Conservation (phyloP, 2,113 vertebrate species). For the Neopipo cinnamomea region DNA sequence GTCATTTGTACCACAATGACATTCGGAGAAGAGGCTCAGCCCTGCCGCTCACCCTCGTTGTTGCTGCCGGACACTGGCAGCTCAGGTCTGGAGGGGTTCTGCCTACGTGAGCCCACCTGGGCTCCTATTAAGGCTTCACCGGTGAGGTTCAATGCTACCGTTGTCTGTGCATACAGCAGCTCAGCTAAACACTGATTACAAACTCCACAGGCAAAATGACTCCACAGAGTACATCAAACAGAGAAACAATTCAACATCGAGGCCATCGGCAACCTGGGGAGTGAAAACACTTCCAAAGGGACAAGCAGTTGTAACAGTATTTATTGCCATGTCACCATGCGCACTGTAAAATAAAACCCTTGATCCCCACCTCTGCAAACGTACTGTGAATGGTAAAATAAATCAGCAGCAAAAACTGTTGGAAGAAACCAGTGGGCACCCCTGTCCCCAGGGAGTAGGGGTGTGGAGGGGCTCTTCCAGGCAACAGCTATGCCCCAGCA, state of each 20-base stretch:
- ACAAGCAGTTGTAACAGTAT: background rate
- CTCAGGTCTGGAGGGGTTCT: background rate
- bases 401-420: background rate
- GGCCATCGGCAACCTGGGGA: background rate
- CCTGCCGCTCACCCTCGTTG: background rate
- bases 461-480: background rate
- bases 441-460: background rate
- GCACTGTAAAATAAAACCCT: background rate
- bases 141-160: background rate
- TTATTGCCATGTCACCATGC: constrained; percentile 29
- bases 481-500: constrained; percentile 48
- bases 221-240: background rate
- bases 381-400: background rate
- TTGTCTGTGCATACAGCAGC: background rate
- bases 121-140: constrained; percentile 16
- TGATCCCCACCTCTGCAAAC: background rate
- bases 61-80: background rate
- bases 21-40: background rate
- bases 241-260: background rate
- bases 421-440: background rate
- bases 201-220: background rate
- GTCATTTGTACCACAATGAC: background rate
- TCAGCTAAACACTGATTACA: background rate
- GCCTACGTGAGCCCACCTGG: background rate
- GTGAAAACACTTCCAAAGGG: background rate